Conservation (phyloP, 1,140 invertebrate genomes). For the Pogonomyrmex barbatus region DNA sequence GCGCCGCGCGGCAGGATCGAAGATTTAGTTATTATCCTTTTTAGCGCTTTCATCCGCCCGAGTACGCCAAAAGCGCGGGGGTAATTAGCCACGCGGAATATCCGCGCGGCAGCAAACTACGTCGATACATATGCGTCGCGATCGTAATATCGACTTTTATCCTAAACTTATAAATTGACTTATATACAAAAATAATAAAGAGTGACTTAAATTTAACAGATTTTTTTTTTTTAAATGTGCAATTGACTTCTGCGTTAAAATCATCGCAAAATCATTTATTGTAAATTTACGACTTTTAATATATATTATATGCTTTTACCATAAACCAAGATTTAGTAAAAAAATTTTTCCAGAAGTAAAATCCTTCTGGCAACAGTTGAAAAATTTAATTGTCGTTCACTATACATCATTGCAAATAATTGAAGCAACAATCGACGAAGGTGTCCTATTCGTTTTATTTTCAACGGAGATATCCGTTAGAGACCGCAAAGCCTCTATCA, state of each 20-base stretch:
- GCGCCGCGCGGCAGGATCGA: conserved; percentile 33
- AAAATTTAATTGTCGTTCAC: conserved; percentile 1
- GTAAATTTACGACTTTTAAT: not conserved
- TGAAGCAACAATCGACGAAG: conserved; percentile 1
- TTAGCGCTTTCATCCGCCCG: conserved; percentile 33
- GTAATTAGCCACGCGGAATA: conserved; percentile 48
- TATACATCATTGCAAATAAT: not conserved
- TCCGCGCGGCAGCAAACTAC: not conserved
- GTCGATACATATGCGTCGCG: not conserved
- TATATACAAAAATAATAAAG: not conserved
- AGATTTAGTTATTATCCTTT: conserved; percentile 61
- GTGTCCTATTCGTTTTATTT: conserved; percentile 33
- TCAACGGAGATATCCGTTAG: conserved; percentile 58
- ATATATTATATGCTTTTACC: not conserved
- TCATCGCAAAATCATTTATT: not conserved
- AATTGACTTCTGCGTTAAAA: not conserved
- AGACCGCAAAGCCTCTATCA: conserved; percentile 68
- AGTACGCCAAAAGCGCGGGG: conserved; percentile 21
- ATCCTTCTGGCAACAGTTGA: not conserved
- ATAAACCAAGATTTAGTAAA: not conserved
- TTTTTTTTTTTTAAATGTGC: not conserved
- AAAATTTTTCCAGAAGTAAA: not conserved
- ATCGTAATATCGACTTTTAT: not conserved
- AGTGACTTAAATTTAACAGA: not conserved
- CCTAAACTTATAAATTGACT: not conserved